Base-by-base conservation (phyloP, 2,888 invertebrate species). In the Amphipyra berbera region DNA sequence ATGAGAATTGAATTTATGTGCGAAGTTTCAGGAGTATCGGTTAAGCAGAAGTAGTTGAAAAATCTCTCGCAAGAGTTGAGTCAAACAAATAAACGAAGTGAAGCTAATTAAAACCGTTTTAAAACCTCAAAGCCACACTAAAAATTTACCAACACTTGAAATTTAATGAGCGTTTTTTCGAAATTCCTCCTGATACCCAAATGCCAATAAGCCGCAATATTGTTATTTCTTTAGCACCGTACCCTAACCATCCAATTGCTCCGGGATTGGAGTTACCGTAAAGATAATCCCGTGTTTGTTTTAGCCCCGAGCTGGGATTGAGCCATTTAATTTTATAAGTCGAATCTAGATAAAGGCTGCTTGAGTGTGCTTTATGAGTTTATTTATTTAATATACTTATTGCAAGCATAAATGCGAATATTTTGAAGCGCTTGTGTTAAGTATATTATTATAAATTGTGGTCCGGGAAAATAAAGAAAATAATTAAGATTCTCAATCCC, bases 301-400 rank as follows among this genome's bases (percentile, higher is more conserved):
- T 86, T 86, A 78, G 88, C 92, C 91, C 66, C 79, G 63, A 89
- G 92, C 88, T 68, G 57, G 83, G 76, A 87, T 90, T 89, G 86
- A 91, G 88, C 87, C 90, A 88, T 90, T 90, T 88, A 86, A 90
- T 88, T 91, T 88, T 88, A 88, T 88, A 87, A 85, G 79, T 85
- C 77, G 62, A 81, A 92, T 93, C 92, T 90, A 90, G 92, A 93
- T 92, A 88, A 88, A 84, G 76, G 56, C 71, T 47, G 82, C 82
- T 79, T 69, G 73, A 58, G 56, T 50, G 86, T 85, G 84, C 83
- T 79, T 89, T 88, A 88, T 88, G 83, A 78, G 63, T 82, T 84
- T 82, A 72, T 86, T 82, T 74, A 61, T 76, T 76, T 63, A 58
- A 78, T 79, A 69, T 67, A 66, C 69, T 49, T 53, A 72, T 59